Conservation (phyloP, 1,140 invertebrate species). For the Ceratina calcarata region DNA sequence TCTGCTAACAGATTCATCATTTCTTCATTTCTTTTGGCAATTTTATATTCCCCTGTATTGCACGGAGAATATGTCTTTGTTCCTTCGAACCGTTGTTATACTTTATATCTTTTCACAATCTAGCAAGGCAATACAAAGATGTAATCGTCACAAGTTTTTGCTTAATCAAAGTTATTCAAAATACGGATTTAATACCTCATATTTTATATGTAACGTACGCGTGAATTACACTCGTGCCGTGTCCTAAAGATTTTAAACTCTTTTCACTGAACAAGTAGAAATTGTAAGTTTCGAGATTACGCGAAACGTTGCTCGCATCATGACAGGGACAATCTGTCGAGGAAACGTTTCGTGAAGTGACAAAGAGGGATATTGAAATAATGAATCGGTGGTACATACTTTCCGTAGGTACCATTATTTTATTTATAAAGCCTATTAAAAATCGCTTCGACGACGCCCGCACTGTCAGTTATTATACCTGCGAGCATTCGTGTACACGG, state of each 20-base stretch:
- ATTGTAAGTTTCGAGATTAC: conserved; percentile 26
- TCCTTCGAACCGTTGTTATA: conserved; percentile 18
- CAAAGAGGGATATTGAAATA: conserved; percentile 62
- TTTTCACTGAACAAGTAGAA: conserved; percentile 24
- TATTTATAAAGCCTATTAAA: background rate
- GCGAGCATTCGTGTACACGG: background rate
- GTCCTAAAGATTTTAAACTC: conserved; percentile 40
- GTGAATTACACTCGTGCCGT: conserved; percentile 28
- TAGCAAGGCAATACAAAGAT: conserved; percentile 52
- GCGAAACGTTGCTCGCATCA: conserved; percentile 32
- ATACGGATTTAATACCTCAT: conserved; percentile 52
- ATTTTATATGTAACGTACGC: conserved; percentile 48
- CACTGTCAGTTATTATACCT: background rate
- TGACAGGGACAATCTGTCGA: conserved; percentile 37
- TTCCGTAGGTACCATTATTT: background rate
- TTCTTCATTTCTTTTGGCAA: conserved; percentile 41
- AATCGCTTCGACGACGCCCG: background rate
- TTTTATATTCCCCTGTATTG: conserved; percentile 46
- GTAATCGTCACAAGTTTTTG: conserved; percentile 49
- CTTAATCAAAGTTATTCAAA: conserved; percentile 41
- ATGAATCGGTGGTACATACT: conserved; percentile 8
- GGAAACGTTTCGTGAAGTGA: conserved; percentile 55
- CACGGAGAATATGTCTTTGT: conserved; percentile 36
- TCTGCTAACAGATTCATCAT: conserved; percentile 50
- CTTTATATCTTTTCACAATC: conserved; percentile 22